Conservation (phyloP, 1,140 invertebrate genomes). For the Cydia pomonella region DNA sequence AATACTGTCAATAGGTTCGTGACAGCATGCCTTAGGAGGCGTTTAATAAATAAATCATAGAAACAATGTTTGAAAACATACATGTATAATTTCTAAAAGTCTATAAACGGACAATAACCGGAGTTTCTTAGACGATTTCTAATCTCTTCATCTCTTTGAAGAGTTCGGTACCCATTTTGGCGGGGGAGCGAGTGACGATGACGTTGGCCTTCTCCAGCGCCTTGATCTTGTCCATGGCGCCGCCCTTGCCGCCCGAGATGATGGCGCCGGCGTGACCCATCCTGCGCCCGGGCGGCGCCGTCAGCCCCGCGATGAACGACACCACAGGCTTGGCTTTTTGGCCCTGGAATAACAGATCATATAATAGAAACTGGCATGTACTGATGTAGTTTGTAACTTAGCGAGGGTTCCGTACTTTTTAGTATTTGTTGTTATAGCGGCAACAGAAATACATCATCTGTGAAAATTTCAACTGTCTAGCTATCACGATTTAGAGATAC, state of each 20-base stretch:
- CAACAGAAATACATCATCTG: too few species aligned
- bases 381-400: too few species aligned
- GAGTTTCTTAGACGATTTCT: conserved; percentile 81
- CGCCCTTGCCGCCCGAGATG: conserved; percentile 99
- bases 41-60: conserved; percentile 37
- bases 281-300: conserved; percentile 97
- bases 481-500: too few species aligned
- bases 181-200: conserved; percentile 96
- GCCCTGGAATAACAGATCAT: conserved; percentile 84
- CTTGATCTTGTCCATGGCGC: conserved; percentile 98
- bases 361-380: conserved; percentile 20
- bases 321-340: conserved; percentile 98
- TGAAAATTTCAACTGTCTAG: too few species aligned
- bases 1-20: conserved; percentile 18
- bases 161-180: conserved; percentile 96
- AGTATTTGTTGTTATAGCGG: too few species aligned
- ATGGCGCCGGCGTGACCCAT: conserved; percentile 99
- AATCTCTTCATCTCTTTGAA: conserved; percentile 93
- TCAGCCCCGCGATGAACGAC: conserved; percentile 98
- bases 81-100: conserved; percentile 69
- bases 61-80: conserved; percentile 66
- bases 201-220: conserved; percentile 95
- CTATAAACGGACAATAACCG: conserved; percentile 62
- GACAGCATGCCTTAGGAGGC: conserved; percentile 14
- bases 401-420: too few species aligned